Evolutionary conservation across 2,888 invertebrate genomes (phyloP).

Genomic region (Cylloceria caligata): DNA sequence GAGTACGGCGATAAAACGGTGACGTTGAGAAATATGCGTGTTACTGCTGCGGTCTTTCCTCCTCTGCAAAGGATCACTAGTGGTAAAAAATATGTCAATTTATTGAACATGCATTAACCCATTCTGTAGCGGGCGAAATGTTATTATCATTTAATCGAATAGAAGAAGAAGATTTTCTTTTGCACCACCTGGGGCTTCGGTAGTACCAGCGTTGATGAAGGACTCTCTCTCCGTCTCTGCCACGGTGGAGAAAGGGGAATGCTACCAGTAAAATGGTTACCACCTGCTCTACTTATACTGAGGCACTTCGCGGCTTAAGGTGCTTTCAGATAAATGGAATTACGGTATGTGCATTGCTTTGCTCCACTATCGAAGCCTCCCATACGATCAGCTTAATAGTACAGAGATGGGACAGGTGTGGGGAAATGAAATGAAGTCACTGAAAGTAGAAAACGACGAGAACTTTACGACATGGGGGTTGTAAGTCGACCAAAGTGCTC

Average conservation of each 20-base stretch:
- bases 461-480: conserved; percentile 18
- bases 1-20: conserved; percentile 35
- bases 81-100: conserved; percentile 43
- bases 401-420: conserved; percentile 11
- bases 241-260: conserved; percentile 52
- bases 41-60: conserved; percentile 1
- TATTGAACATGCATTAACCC: conserved; percentile 49
- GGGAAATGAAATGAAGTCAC: conserved; percentile 4
- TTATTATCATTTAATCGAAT: conserved; percentile 60
- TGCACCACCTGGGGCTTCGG: conserved; percentile 9
- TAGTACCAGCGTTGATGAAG: conserved; percentile 53
- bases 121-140: conserved; percentile 38
- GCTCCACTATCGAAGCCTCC: conserved; percentile 34
- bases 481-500: conserved; percentile 48
- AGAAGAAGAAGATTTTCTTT: conserved; percentile 41
- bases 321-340: conserved; percentile 65
- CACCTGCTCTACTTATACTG: conserved; percentile 50
- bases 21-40: conserved; percentile 44
- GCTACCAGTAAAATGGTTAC: conserved; percentile 60
- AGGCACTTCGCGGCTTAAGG: conserved; percentile 44
- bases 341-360: conserved; percentile 38
- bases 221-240: conserved; percentile 24
- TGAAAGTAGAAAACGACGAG: conserved; percentile 23
- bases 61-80: conserved; percentile 34
- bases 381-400: conserved; percentile 48